These are phyloP conservation scores for Galagoides demidoff DNA, from an alignment of 2,797 vertebrate species.

Conservation along the genomic window DNA sequence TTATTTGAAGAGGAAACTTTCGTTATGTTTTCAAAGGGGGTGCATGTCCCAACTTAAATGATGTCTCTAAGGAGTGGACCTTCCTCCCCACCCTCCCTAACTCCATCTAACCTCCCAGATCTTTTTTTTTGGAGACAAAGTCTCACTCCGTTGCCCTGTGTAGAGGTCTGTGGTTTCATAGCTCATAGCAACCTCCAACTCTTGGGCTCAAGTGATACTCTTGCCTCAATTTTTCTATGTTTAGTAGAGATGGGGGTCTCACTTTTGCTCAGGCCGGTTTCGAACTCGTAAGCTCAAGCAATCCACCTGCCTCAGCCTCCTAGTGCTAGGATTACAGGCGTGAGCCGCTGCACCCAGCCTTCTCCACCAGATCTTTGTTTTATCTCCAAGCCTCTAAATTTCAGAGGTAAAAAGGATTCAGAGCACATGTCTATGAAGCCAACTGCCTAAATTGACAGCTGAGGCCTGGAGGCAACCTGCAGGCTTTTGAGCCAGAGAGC, in stretches of 20 bases:
- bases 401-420: conserved; percentile 2
- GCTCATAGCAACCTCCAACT: no score
- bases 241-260: no score
- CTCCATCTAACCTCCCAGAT: not conserved
- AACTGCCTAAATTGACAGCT: not conserved
- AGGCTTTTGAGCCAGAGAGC: not conserved
- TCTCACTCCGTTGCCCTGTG: no score
- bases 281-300: no score
- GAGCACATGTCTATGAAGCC: not conserved
- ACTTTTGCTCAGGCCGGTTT: no score
- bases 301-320: no score
- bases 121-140: not conserved
- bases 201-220: no score
- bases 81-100: not conserved
- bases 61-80: not conserved
- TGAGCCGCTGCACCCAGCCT: no score
- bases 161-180: no score
- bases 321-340: no score
- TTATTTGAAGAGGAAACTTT: not conserved
- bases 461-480: not conserved
- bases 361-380: not conserved
- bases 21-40: not conserved
- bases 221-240: no score
- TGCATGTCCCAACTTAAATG: not conserved
- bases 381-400: not conserved